phyloP scores from a whole-genome alignment of 2,113 vertebrate species.

The Lophura nycthemera region DNA sequence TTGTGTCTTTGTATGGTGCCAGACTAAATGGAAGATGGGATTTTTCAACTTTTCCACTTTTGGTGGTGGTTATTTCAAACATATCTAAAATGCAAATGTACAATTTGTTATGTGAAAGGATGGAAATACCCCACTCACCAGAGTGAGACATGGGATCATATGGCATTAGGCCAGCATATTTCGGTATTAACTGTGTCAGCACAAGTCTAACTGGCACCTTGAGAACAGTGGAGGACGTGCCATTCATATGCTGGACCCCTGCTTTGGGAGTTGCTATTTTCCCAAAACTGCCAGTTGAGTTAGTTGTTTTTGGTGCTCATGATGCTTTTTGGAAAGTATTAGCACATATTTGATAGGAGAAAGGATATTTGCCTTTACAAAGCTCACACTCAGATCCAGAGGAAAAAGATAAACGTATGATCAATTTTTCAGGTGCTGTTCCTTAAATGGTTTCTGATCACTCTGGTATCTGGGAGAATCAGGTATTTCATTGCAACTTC shows the following conservation, averaged over 20 bases:
- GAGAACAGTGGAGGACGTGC: not conserved
- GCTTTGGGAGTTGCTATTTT: not conserved
- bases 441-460: not conserved
- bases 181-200: not conserved
- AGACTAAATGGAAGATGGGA: not conserved
- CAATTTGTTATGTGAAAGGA: not conserved
- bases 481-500: not conserved
- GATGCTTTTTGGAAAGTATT: not conserved
- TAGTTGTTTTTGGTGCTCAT: not conserved
- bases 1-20: not conserved
- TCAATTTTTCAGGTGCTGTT: not conserved
- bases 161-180: not conserved
- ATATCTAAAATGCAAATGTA: not conserved
- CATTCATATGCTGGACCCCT: not conserved
- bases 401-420: not conserved
- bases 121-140: not conserved
- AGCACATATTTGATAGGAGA: not conserved
- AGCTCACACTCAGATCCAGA: not conserved
- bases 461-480: not conserved
- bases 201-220: not conserved
- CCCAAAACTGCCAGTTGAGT: not conserved
- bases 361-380: constrained; percentile 6
- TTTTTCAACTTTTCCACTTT: not conserved
- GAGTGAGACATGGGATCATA: not conserved
- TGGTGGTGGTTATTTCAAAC: not conserved